Conservation (phyloP, 2,888 invertebrate genomes). For the Ochropleura plecta region DNA sequence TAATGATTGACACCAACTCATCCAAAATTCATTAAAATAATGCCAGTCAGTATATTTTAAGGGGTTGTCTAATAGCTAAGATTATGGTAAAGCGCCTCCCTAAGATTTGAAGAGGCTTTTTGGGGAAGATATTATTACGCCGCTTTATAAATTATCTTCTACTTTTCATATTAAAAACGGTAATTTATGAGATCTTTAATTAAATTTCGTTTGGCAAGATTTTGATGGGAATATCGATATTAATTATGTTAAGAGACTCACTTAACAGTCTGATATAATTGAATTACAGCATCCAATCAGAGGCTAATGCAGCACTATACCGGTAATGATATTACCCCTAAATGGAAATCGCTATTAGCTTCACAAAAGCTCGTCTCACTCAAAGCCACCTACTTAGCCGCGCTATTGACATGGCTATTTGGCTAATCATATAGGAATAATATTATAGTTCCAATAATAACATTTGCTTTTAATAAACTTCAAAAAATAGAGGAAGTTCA, state of each 20-base stretch:
- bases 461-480: too few species aligned
- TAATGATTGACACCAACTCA: slow-evolving; percentile 51
- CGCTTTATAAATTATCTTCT: slow-evolving; percentile 47
- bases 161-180: slow-evolving; percentile 47
- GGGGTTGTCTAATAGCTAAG: slow-evolving; percentile 55
- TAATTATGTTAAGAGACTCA: slow-evolving; percentile 17
- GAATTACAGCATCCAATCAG: slow-evolving; percentile 45
- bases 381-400: not conserved
- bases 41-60: slow-evolving; percentile 54
- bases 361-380: slow-evolving; percentile 18
- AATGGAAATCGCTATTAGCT: slow-evolving; percentile 41
- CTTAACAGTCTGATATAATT: slow-evolving; percentile 32
- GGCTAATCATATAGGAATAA: not conserved
- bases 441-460: not conserved
- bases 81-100: slow-evolving; percentile 56
- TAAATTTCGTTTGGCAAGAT: slow-evolving; percentile 22
- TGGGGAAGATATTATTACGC: slow-evolving; percentile 43
- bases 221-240: slow-evolving; percentile 27
- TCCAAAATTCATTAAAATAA: slow-evolving; percentile 59
- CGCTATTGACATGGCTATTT: not conserved
- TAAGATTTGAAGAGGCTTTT: slow-evolving; percentile 51
- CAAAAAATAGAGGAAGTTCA: too few species aligned
- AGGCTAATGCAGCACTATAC: slow-evolving; percentile 35
- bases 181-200: slow-evolving; percentile 47
- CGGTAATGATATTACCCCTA: slow-evolving; percentile 35